Evolutionary conservation across 2,113 vertebrate species (phyloP).

Genomic region (Microtus richardsoni): DNA sequence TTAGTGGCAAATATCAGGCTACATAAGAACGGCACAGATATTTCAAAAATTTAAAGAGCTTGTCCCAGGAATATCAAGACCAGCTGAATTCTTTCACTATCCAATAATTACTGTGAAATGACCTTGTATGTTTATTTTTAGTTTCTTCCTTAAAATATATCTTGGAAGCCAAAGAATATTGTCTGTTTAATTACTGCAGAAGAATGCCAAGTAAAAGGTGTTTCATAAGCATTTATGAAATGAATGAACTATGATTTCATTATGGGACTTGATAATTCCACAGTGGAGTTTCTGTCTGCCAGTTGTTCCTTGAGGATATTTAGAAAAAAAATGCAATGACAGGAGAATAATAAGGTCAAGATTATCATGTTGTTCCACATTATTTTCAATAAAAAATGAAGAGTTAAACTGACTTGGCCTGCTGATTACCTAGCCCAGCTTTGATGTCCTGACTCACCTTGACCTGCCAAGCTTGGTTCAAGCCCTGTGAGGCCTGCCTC

Average conservation of each 20-base stretch:
- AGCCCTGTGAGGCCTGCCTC: no score
- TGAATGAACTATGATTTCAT: background rate
- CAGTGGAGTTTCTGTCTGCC: background rate
- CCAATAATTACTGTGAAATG: background rate
- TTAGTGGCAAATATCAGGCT: background rate
- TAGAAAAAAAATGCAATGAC: background rate
- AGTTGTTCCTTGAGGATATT: background rate
- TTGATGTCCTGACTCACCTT: no score
- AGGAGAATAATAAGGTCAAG: background rate
- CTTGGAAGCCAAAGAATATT: background rate
- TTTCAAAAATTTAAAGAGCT: background rate
- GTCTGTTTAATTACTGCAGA: background rate
- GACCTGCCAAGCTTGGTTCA: no score
- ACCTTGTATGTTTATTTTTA: background rate
- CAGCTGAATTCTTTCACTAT: background rate
- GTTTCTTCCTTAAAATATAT: background rate
- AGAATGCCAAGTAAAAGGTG: background rate
- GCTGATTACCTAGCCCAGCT: no score
- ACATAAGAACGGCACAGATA: background rate
- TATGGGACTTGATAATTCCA: background rate
- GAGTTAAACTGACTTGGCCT: no score
- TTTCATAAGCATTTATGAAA: background rate
- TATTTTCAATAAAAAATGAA: background rate
- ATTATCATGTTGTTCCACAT: background rate
- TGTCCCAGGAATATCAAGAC: background rate